Base-by-base conservation (phyloP, 2,797 vertebrate genomes). In the Nyctalus aviator region DNA sequence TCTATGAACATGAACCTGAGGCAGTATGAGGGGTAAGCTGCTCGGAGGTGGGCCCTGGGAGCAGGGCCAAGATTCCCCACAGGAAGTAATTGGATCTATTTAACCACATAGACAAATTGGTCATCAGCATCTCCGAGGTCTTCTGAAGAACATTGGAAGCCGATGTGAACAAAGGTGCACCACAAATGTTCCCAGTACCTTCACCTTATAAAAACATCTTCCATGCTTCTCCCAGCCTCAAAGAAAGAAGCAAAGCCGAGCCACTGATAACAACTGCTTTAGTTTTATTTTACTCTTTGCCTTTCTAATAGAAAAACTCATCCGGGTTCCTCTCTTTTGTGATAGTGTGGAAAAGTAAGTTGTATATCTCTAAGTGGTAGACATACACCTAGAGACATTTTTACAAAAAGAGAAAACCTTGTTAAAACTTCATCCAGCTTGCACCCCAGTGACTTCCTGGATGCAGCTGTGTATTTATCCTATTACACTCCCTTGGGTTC, bases 101-200 rank as follows among this genome's bases (percentile, higher is more conserved):
- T 84, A 84, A 48, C 17, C 8, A 20, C 55, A 73, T 25, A 55
- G 89, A 57, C 62, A 66, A 35, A 78, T 78, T 27, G 10, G 35
- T 87, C 73, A 57, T 73, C 62, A 82, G 59, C 18, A 44, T 64
- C 20, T 91, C 35, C 69, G 68, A 15, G 59, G 94, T 69, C 37
- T 37, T 84, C 78, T 84, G 68, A 87, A 89, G 64, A 87, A 84
- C 91, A 89, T 69, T 91, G 77, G 84, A 64, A 86, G n/a, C 37
- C 90, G 35, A 64, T 91, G 15, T 75, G 90, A 89, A 41, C 37
- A 84, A 84, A 85, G 79, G 35, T 62, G 64, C 30, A n/a, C n/a
- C 32, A 14, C 50, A 71, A 50, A 75, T 48, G 9, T 84, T 41
- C 68, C 73, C 14, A 59, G 14, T 71, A 57, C 46, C 32, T 71